Evolutionary conservation across 2,888 invertebrate species (phyloP).

Genomic region (Bombylius major): DNA sequence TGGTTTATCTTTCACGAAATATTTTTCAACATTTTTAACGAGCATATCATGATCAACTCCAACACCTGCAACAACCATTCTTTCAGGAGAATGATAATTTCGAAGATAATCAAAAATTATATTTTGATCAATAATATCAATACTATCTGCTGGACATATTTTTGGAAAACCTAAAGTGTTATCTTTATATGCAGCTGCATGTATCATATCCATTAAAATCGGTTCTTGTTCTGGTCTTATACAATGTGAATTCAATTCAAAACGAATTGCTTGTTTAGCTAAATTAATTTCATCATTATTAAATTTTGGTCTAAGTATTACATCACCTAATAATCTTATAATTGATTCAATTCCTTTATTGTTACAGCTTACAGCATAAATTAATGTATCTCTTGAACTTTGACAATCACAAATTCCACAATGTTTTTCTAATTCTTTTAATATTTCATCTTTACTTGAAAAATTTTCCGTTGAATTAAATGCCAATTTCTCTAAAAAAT

Average conservation of each 20-base stretch:
- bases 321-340: conserved; percentile 76
- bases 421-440: conserved; percentile 76
- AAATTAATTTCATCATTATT: conserved; percentile 69
- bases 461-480: conserved; percentile 78
- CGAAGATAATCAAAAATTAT: conserved; percentile 75
- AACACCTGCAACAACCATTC: conserved; percentile 96
- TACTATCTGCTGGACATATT: conserved; percentile 70
- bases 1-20: conserved; percentile 66
- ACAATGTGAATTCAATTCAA: conserved; percentile 82
- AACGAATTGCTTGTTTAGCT: conserved; percentile 72
- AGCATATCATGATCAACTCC: conserved; percentile 84
- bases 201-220: conserved; percentile 93
- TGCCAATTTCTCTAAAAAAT: conserved; percentile 94
- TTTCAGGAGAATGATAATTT: conserved; percentile 73
- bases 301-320: conserved; percentile 76
- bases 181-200: conserved; percentile 83
- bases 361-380: conserved; percentile 95
- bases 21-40: conserved; percentile 68
- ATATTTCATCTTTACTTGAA: conserved; percentile 68
- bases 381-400: conserved; percentile 91
- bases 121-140: conserved; percentile 61
- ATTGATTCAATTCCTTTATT: conserved; percentile 74
- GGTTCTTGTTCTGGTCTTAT: conserved; percentile 94
- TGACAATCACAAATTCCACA: conserved; percentile 98
- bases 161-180: conserved; percentile 95